Evolutionary conservation across 1,140 invertebrate species (phyloP).

Genomic region (Stratiolaelaps scimitus): DNA sequence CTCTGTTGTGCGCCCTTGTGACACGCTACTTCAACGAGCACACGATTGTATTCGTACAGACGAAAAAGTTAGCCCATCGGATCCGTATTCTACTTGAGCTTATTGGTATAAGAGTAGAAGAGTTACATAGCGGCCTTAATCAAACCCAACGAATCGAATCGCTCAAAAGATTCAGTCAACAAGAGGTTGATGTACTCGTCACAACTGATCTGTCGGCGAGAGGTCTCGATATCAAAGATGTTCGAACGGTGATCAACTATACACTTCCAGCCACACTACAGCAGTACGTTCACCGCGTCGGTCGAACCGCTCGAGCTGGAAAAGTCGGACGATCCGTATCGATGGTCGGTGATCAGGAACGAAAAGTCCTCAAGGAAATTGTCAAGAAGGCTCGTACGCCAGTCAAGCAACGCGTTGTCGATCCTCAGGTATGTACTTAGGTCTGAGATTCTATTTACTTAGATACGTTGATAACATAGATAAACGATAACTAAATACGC

Average conservation of each 20-base stretch:
- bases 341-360: constrained; percentile 78
- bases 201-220: constrained; percentile 92
- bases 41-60: constrained; percentile 88
- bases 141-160: constrained; percentile 81
- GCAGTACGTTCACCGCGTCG: constrained; percentile 90
- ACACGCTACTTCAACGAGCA: constrained; percentile 83
- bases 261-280: constrained; percentile 82
- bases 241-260: constrained; percentile 92
- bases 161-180: constrained; percentile 73
- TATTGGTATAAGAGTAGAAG: constrained; percentile 68
- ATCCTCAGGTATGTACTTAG: constrained; percentile 1
- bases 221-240: constrained; percentile 87
- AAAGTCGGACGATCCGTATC: constrained; percentile 66
- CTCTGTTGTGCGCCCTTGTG: constrained; percentile 72
- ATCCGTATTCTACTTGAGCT: constrained; percentile 79
- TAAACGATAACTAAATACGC: too few species aligned
- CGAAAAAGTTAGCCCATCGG: constrained; percentile 82
- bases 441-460: too few species aligned
- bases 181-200: constrained; percentile 74
- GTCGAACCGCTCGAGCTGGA: constrained; percentile 85
- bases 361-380: constrained; percentile 76
- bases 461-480: too few species aligned
- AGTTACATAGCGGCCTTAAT: constrained; percentile 87
- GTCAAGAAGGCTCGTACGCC: constrained; percentile 70
- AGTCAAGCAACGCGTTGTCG: constrained; percentile 69